Percentiles rank a stretch among this genome's conserved stretches.
Evolutionary conservation across 2,888 invertebrate genomes (phyloP).

Genomic region (Acleris holmiana): DNA sequence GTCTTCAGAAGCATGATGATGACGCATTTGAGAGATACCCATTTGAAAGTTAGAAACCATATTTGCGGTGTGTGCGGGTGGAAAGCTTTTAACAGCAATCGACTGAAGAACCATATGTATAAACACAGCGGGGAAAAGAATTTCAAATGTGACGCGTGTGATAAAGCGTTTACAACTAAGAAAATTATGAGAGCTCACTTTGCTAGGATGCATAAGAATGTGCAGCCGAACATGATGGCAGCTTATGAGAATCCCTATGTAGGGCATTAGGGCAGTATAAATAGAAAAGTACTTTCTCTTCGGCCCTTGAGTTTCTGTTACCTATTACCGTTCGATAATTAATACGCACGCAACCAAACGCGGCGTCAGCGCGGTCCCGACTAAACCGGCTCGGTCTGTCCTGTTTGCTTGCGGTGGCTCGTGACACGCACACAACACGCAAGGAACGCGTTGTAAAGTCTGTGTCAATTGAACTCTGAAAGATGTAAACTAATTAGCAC

Average conservation of each 20-base stretch:
- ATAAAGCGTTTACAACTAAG: conserved; percentile 73
- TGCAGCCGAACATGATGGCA: conserved; percentile 48
- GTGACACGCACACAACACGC: no score
- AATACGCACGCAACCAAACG: no score
- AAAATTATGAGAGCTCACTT: conserved; percentile 77
- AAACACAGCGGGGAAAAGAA: conserved; percentile 79
- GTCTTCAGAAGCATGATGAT: conserved; percentile 78
- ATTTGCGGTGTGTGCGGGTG: conserved; percentile 73
- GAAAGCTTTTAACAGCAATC: conserved; percentile 74
- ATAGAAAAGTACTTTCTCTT: no score
- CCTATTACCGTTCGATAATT: no score
- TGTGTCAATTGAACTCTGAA: no score
- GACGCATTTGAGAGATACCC: conserved; percentile 71
- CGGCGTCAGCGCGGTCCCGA: no score
- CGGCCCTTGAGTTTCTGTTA: no score
- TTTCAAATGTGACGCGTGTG: conserved; percentile 72
- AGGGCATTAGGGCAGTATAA: conserved; percentile 48
- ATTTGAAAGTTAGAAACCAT: conserved; percentile 71
- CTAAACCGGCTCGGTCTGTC: no score
- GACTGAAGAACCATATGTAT: conserved; percentile 80
- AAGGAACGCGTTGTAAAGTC: no score
- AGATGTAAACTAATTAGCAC: no score
- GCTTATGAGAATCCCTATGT: conserved; percentile 58
- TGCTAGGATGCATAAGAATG: conserved; percentile 66
- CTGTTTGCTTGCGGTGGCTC: no score